phyloP scores from a whole-genome alignment of 2,888 invertebrate genomes.

The Orthosia gracilis region DNA sequence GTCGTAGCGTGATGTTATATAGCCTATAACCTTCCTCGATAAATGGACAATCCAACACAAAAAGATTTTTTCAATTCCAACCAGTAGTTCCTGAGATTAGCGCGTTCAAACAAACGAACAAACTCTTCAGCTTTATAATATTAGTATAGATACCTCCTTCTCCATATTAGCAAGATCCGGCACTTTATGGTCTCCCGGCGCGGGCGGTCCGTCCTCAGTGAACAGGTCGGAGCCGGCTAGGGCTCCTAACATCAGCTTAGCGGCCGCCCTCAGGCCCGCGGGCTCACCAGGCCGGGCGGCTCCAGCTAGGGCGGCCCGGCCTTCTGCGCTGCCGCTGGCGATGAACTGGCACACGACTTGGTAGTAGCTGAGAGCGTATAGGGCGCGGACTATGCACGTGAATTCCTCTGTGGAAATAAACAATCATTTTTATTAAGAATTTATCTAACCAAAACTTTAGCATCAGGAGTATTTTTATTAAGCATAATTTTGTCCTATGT shows the following conservation, averaged over 20 bases:
- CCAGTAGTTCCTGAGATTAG: too few relatives aligned
- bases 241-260: constrained; percentile 76
- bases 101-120: too few relatives aligned
- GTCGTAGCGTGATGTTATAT: too few relatives aligned
- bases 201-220: constrained; percentile 90
- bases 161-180: constrained; percentile 78
- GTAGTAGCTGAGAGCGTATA: constrained; percentile 97
- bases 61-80: too few relatives aligned
- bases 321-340: constrained; percentile 92
- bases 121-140: too few relatives aligned
- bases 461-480: too few relatives aligned
- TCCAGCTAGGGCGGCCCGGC: constrained; percentile 89
- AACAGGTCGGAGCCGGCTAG: constrained; percentile 90
- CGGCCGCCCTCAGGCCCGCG: constrained; percentile 72
- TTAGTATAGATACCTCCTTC: too few relatives aligned
- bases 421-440: too few relatives aligned
- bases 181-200: constrained; percentile 46
- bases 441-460: too few relatives aligned
- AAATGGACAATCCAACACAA: too few relatives aligned
- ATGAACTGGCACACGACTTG: constrained; percentile 96
- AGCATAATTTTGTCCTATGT: too few relatives aligned
- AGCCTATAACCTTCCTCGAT: too few relatives aligned
- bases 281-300: constrained; percentile 62
- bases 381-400: constrained; percentile 96
- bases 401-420: constrained; percentile 93